Percentiles rank a stretch among this genome's conserved stretches.
Evolutionary conservation across 2,888 invertebrate genomes (phyloP).

Genomic region (Drosophila acutilabella): DNA sequence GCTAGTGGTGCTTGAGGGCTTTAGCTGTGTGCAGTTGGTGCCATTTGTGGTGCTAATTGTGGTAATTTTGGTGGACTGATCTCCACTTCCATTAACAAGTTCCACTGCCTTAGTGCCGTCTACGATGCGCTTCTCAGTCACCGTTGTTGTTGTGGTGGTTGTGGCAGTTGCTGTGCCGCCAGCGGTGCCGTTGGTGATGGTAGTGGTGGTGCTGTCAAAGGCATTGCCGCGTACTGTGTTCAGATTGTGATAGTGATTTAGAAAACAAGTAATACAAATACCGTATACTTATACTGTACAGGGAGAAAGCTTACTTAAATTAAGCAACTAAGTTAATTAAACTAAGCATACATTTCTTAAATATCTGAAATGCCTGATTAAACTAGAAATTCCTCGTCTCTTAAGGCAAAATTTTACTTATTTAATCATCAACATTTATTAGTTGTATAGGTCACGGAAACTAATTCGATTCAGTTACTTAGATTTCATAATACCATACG

Average conservation of each 20-base stretch:
- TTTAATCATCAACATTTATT: no score
- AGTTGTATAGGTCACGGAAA: no score
- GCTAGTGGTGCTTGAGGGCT: constrained; percentile 28
- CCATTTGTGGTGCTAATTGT: constrained; percentile 31
- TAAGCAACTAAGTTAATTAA: no score
- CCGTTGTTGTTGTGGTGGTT: constrained; percentile 48
- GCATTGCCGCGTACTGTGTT: constrained; percentile 69
- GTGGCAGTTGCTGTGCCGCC: constrained; percentile 15
- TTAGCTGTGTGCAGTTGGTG: constrained; percentile 22
- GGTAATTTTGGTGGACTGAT: neutral
- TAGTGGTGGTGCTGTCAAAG: constrained; percentile 27
- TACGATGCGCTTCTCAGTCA: constrained; percentile 29
- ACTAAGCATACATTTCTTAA: no score
- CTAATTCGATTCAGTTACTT: no score
- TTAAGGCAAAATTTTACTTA: no score
- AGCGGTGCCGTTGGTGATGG: constrained; percentile 33
- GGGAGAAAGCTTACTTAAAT: no score
- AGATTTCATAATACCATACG: no score
- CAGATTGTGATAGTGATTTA: constrained; percentile 4
- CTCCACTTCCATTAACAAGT: neutral
- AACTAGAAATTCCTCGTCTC: no score
- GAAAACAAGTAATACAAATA: no score
- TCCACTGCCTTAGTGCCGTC: constrained; percentile 7
- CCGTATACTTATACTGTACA: neutral
- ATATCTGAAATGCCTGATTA: no score